Percentiles rank a stretch among this genome's conserved stretches.
phyloP scores from a whole-genome alignment of 1,140 invertebrate genomes.

The Drosophila bipectinata region DNA sequence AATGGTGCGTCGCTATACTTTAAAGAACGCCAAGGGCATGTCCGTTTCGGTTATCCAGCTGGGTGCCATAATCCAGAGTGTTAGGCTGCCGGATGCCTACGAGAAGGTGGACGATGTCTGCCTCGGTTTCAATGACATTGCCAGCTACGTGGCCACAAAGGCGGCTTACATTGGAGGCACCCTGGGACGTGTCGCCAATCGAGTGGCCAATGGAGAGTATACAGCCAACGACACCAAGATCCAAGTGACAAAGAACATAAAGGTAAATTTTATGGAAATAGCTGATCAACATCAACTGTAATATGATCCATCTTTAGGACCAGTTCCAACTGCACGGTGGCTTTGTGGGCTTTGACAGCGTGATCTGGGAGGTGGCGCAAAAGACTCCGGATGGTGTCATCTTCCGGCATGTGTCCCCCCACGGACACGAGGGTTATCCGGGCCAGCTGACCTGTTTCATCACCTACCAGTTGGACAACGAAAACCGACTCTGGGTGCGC shows the following conservation, averaged over 20 bases:
- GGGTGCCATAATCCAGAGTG: conserved; percentile 91
- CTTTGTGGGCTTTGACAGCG: conserved; percentile 93
- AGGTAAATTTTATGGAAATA: conserved; percentile 40
- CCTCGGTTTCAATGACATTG: conserved; percentile 91
- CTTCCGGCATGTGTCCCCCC: conserved; percentile 89
- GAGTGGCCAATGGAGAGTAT: conserved; percentile 90
- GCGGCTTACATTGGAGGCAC: conserved; percentile 94
- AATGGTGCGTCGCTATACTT: conserved; percentile 85
- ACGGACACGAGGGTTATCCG: conserved; percentile 95
- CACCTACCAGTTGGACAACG: conserved; percentile 89
- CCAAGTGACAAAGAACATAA: conserved; percentile 89
- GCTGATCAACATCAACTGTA: not conserved
- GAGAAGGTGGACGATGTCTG: conserved; percentile 89
- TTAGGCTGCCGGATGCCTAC: conserved; percentile 89
- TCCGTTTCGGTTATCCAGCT: conserved; percentile 88
- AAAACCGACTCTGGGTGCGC: conserved; percentile 89
- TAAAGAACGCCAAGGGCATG: conserved; percentile 86
- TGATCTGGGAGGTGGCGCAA: conserved; percentile 86
- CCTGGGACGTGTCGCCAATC: conserved; percentile 94
- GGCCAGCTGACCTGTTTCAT: conserved; percentile 88
- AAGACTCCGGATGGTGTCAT: conserved; percentile 85
- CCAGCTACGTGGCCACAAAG: conserved; percentile 75
- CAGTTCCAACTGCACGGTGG: conserved; percentile 94
- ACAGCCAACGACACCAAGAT: conserved; percentile 88
- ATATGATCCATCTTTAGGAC: conserved; percentile 80